Evolutionary conservation across 2,888 invertebrate genomes (phyloP), one percentile per base, ranked within the genome.

Genomic region (Theretra japonica): DNA sequence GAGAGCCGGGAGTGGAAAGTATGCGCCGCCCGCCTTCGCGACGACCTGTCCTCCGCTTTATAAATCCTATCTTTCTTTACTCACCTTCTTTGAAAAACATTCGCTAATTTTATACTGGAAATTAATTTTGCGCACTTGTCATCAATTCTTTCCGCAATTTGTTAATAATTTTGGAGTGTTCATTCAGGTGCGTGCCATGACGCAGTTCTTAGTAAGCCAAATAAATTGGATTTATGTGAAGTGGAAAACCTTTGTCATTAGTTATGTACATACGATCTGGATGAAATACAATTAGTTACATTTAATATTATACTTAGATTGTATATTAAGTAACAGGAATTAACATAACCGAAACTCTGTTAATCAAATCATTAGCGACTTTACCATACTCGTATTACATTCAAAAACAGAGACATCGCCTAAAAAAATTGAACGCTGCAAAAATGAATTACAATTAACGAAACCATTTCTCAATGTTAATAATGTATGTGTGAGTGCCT

Each of bases 1-100:
- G 88, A 85, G 85, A 86, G 86, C 84, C 84, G 86, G 88, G 92
- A 91, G 92, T 90, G 93, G 90, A 91, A 95, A 92, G 89, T 89
- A 90, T 90, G 89, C 88, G 86, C 83, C 82, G 81, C 84, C 83
- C 82, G 80, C 83, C 84, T 80, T 80, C 86, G 83, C 84, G 88
- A 86, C 86, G 84, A 75, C 80, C 83, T 80, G 82, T 84, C 83
- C 82, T 82, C 83, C 86, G 86, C 90, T 88, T 88, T 85, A 88
- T 87, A 88, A 87, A 84, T 83, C 83, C 77, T 77, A 84, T 84
- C 79, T 80, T 75, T 79, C 70, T 74, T 77, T 23, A 65, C 62
- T 59, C 60, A 60, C 60, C 73, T 59, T 58, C 60, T 68, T 73
- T 68, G 68, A 68, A 68, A 73, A 70, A 68, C 50, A 58, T 70